Evolutionary conservation across 2,797 vertebrate species (phyloP), one percentile per base, ranked within the genome.

Genomic region (Varecia variegata): DNA sequence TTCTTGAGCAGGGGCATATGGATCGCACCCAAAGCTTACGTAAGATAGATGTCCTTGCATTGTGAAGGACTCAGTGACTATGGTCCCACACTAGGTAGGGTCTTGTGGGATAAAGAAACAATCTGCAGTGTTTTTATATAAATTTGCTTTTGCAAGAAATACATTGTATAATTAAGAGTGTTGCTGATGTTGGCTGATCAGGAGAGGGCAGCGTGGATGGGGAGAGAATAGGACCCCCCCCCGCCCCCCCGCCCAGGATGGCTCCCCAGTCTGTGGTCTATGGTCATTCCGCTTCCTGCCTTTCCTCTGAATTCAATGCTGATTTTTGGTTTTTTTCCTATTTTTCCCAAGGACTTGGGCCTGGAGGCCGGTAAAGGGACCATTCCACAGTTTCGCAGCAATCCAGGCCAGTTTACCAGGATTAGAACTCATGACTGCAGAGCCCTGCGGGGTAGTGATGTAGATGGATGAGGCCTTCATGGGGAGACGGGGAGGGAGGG

Each of bases 241-340:
- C 17, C 43, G 2, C 7, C 47, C 12, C 21, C 30, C 17, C 43
- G 2, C 10, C 27, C 1, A 11, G 0, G 7, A 47, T 0, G 2
- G 35, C 38, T 38, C 15, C 32, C 67, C 14, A 2, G 30, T 65
- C n/a, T 86, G 13, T 50, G 17, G 8, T 20, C 80, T 83, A 25
- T 32, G 50, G 30, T 50, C 8, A 35, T 38, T 84, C 93, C 74
- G 17, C 40, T 91, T 94, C 30, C 20, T 47, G 30, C 54, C 40
- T 52, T 38, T 40, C 47, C 60, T 18, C 20, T 58, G 45, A 83
- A 52, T 68, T 35, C 9, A 38, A 6, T 70, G 6, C 47, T 81
- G 1, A 18, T 84, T 93, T 15, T 30, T 35, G 47, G n/a, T 30
- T 9, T 7, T 0, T 7, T 18, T 43, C 4, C 17, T 23, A 0